Conservation (phyloP, 1,140 invertebrate species). For the Drosophila auraria region DNA sequence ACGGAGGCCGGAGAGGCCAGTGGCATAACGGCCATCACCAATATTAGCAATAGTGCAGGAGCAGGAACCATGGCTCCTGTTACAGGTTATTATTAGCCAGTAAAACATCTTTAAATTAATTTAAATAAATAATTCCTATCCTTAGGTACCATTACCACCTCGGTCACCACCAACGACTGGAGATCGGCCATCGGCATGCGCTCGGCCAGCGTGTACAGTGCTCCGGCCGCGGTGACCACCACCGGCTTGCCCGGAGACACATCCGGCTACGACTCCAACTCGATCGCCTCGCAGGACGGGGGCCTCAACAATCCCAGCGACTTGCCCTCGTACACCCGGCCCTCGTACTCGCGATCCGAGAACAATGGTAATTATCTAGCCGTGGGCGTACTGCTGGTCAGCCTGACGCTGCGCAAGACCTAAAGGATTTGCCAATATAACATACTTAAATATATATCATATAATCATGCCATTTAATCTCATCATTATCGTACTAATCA, state of each 20-base stretch:
- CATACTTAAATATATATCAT: conserved; percentile 2
- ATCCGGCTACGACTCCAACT: conserved; percentile 75
- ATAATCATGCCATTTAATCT: conserved; percentile 40
- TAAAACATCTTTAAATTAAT: background rate
- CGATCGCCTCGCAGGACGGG: conserved; percentile 61
- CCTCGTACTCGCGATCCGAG: conserved; percentile 81
- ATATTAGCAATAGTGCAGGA: conserved; percentile 43
- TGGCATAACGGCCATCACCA: conserved; percentile 63
- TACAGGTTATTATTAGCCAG: background rate
- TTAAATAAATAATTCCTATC: background rate
- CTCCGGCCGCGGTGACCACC: conserved; percentile 74
- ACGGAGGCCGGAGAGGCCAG: conserved; percentile 57
- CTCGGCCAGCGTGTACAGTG: conserved; percentile 83
- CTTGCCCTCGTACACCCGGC: conserved; percentile 79
- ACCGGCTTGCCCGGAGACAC: conserved; percentile 68
- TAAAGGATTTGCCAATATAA: conserved; percentile 38
- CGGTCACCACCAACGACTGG: conserved; percentile 68
- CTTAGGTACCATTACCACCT: conserved; percentile 53
- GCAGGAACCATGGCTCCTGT: conserved; percentile 17
- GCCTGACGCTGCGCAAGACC: conserved; percentile 79
- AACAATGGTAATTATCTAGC: conserved; percentile 85
- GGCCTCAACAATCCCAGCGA: conserved; percentile 78
- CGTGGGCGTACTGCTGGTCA: conserved; percentile 81
- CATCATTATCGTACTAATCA: conserved; percentile 62
- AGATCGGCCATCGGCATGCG: conserved; percentile 72